Conservation (phyloP, 2,797 vertebrate species). For the Myoxocephalus aenaeus region DNA sequence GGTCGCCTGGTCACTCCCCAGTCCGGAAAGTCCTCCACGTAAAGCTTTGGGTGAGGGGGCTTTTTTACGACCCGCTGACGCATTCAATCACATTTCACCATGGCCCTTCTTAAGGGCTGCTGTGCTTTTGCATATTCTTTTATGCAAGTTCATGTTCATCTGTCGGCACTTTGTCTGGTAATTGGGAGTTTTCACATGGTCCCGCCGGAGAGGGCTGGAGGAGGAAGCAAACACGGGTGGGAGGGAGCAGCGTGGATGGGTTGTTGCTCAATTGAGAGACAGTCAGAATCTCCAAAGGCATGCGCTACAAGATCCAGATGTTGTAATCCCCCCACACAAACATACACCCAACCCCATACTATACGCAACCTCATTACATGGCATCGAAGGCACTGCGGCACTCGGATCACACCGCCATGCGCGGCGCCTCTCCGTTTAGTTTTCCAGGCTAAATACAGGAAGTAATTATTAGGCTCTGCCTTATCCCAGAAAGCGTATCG, state of each 20-base stretch:
- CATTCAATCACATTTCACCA: slow-evolving; percentile 70
- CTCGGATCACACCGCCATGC: slow-evolving; percentile 22
- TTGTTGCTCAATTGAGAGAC: slow-evolving; percentile 44
- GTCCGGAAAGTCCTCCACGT: slow-evolving; percentile 63
- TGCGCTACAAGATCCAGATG: slow-evolving; percentile 70
- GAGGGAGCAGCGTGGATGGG: slow-evolving; percentile 2
- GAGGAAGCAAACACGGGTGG: slow-evolving; percentile 31
- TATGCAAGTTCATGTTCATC: slow-evolving; percentile 56
- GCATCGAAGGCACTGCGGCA: slow-evolving; percentile 7
- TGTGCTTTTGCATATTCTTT: slow-evolving; percentile 64
- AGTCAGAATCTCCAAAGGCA: slow-evolving; percentile 55
- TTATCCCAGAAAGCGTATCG: slow-evolving; percentile 58
- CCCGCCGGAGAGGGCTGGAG: slow-evolving; percentile 30
- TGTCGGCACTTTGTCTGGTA: slow-evolving; percentile 51
- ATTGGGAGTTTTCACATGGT: slow-evolving; percentile 74
- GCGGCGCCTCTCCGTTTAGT: slow-evolving; percentile 34
- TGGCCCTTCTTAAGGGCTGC: slow-evolving; percentile 54
- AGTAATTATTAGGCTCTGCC: slow-evolving; percentile 57
- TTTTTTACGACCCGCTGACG: slow-evolving; percentile 68
- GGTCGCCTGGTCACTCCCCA: slow-evolving; percentile 43
- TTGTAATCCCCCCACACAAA: slow-evolving; percentile 20
- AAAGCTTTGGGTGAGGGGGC: slow-evolving; percentile 44
- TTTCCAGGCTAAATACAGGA: slow-evolving; percentile 62
- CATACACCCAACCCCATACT: slow-evolving; percentile 12
- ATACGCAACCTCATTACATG: slow-evolving; percentile 29